Evolutionary conservation across 2,888 invertebrate species (phyloP), one percentile per base, ranked within the genome.

Genomic region (Bembecia ichneumoniformis): DNA sequence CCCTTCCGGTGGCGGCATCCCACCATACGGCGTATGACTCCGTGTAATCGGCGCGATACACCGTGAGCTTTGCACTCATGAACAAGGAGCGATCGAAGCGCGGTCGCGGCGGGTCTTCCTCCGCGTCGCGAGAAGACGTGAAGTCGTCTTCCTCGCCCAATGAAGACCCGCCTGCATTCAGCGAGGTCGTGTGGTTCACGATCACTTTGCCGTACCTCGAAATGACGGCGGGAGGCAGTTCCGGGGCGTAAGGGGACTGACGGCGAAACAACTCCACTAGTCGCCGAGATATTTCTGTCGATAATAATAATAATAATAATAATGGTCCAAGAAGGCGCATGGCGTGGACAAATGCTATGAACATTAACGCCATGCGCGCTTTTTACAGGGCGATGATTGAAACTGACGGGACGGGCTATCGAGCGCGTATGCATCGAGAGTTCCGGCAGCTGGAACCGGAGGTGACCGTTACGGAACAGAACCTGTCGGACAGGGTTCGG

Each of bases 11-110:
- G n/a, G 49, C 54, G 4, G 74, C 68, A 55, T 83, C 77, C 70
- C 72, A 82, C 80, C 77, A 70, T 2, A 68, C 62, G 9, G 68
- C 63, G 57, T 78, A 82, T 1, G 67, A 59, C 54, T 82, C 82
- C 2, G 78, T 72, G 59, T 72, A 82, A 55, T 69, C 80, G 10
- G 81, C 71, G 49, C 67, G 65, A 11, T 68, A 71, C 47, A 77
- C 79, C 13, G 70, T 71, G 35, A 82, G 66, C 52, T 63, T 62
- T 3, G 65, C 80, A 35, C 67, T 67, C 44, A 82, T 44, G 51
- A 58, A 49, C 50, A 76, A 53, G 35, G 78, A 68, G 47, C 66
- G 66, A 47, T 63, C 59, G 55, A 77, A 70, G 49, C 60, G 65
- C 7, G 76, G 80, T 2, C 54, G 60, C 2, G 67, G 51, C 2